phyloP scores from a whole-genome alignment of 2,888 invertebrate species.

The Scaptomyza cyrtandrae region DNA sequence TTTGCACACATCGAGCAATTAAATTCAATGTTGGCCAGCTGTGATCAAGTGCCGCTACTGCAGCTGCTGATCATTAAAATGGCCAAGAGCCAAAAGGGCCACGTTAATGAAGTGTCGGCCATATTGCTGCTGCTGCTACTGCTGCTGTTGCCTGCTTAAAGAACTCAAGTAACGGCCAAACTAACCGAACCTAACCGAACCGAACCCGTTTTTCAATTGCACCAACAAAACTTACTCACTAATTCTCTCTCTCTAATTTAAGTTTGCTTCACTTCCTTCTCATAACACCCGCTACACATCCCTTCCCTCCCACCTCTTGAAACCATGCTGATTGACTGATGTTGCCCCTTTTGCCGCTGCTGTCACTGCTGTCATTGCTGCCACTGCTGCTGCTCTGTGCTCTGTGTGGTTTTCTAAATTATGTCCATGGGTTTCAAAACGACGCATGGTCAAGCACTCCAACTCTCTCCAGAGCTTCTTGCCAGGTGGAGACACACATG shows the following conservation, averaged over 20 bases:
- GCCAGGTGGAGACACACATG: slow-evolving; percentile 24
- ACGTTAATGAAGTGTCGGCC: slow-evolving; percentile 67
- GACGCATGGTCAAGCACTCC: slow-evolving; percentile 43
- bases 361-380: no score
- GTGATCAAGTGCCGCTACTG: slow-evolving; percentile 42
- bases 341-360: slow-evolving; percentile 10
- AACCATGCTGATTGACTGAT: slow-evolving; percentile 32
- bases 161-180: slow-evolving; percentile 22
- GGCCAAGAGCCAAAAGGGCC: slow-evolving; percentile 28
- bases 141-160: slow-evolving; percentile 28
- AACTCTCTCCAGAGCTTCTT: slow-evolving; percentile 2
- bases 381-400: slow-evolving; percentile 11
- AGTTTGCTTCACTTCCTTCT: slow-evolving; percentile 15
- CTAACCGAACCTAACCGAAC: background rate
- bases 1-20: slow-evolving; percentile 38
- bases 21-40: slow-evolving; percentile 49
- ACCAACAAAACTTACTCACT: slow-evolving; percentile 52
- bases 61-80: slow-evolving; percentile 45
- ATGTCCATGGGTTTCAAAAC: slow-evolving; percentile 48
- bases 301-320: no score
- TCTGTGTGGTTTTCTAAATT: slow-evolving; percentile 60
- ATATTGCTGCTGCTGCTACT: slow-evolving; percentile 26
- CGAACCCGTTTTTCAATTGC: slow-evolving; percentile 32
- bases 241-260: slow-evolving; percentile 62
- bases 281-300: background rate